phyloP scores from a whole-genome alignment of 2,797 vertebrate species.

The Austrolebias charrua region DNA sequence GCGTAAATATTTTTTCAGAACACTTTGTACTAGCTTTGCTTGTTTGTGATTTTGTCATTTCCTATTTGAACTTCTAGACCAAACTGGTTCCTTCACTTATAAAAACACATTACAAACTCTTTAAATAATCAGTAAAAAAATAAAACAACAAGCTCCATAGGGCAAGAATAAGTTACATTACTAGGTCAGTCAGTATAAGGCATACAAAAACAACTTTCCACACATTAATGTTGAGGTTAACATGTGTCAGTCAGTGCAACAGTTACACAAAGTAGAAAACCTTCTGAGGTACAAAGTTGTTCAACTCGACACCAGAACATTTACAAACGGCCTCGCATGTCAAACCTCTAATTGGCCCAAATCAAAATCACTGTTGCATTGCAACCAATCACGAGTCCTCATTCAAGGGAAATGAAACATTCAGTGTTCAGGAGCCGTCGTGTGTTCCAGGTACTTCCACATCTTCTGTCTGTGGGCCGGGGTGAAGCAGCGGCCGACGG shows the following conservation, averaged over 20 bases:
- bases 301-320: conserved; percentile 59
- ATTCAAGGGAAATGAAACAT: conserved; percentile 53
- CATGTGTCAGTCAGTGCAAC: conserved; percentile 75
- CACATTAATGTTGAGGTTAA: conserved; percentile 61
- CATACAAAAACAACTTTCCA: conserved; percentile 72
- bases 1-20: conserved; percentile 38
- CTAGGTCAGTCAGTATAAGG: conserved; percentile 75
- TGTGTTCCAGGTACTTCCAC: conserved; percentile 32
- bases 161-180: conserved; percentile 71
- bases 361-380: conserved; percentile 70
- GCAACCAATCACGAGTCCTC: conserved; percentile 66
- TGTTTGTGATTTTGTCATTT: conserved; percentile 9
- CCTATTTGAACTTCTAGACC: conserved; percentile 30
- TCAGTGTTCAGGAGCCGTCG: conserved; percentile 27
- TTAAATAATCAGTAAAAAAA: conserved; percentile 41
- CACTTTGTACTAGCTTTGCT: conserved; percentile 50
- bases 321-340: conserved; percentile 45
- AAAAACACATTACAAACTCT: conserved; percentile 36
- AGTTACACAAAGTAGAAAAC: conserved; percentile 53
- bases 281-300: conserved; percentile 72
- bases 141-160: conserved; percentile 59
- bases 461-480: conserved; percentile 71
- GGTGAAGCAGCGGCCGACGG: conserved; percentile 70
- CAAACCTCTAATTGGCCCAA: conserved; percentile 57
- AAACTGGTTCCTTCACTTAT: conserved; percentile 27